A percentile compares a stretch with the other conserved stretches of the same genome.
Conservation (phyloP, 2,888 invertebrate species). For the Aphidoletes aphidimyza region DNA sequence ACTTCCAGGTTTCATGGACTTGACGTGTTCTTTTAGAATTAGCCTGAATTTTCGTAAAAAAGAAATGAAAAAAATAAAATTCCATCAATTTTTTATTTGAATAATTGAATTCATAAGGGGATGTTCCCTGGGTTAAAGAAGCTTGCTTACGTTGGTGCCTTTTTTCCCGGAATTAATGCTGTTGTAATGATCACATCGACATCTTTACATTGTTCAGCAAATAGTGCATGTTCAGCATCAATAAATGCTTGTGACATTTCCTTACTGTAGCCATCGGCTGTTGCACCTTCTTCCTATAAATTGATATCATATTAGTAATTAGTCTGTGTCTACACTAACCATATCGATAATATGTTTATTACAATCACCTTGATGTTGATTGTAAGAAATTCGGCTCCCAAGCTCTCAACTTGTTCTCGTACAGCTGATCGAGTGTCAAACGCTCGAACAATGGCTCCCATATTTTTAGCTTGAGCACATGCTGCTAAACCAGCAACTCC, state of each 20-base stretch:
- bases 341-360: neutral
- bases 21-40: conserved; percentile 59
- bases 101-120: neutral
- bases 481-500: conserved; percentile 77
- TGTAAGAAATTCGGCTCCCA: conserved; percentile 89
- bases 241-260: conserved; percentile 89
- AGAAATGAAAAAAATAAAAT: neutral
- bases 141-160: conserved; percentile 72
- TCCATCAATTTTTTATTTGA: neutral
- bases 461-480: conserved; percentile 81
- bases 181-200: conserved; percentile 91
- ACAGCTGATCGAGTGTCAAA: conserved; percentile 88
- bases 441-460: conserved; percentile 89
- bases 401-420: conserved; percentile 85
- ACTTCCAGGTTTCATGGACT: conserved; percentile 84
- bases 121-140: neutral
- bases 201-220: conserved; percentile 85
- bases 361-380: conserved; percentile 75
- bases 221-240: conserved; percentile 84
- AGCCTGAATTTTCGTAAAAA: conserved; percentile 56
- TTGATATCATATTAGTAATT: neutral
- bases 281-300: conserved; percentile 76
- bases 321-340: neutral
- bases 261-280: conserved; percentile 83
- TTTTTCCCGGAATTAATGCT: conserved; percentile 88